Conservation (phyloP, 2,113 vertebrate genomes). For the Microcebus ravelobensis region DNA sequence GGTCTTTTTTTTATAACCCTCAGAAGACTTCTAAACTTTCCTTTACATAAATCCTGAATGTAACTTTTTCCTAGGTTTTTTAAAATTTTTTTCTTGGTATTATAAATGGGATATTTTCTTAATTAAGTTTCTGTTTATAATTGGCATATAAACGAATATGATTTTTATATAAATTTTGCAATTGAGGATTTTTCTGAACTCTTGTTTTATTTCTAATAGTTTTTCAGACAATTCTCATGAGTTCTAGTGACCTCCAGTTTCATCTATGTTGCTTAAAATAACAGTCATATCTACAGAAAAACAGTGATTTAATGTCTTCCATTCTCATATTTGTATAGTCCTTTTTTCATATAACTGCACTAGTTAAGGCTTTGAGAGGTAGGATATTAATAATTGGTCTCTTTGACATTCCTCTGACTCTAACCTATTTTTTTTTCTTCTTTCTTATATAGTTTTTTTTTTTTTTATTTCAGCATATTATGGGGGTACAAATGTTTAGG, state of each 20-base stretch:
- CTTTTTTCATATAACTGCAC: not conserved
- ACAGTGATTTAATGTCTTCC: slow-evolving; percentile 9
- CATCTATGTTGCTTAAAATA: too few species aligned
- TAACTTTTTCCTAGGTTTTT: slow-evolving; percentile 33
- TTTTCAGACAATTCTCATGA: slow-evolving; percentile 43
- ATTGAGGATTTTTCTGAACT: slow-evolving; percentile 54
- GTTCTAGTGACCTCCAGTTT: not conserved
- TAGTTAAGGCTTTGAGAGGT: not conserved
- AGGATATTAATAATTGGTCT: not conserved
- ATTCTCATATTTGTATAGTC: not conserved
- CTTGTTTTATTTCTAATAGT: slow-evolving; percentile 44
- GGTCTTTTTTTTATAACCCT: slow-evolving; percentile 56
- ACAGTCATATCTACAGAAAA: slow-evolving; percentile 54
- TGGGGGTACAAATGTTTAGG: too few species aligned
- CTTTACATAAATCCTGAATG: slow-evolving; percentile 50
- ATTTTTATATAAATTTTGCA: slow-evolving; percentile 67
- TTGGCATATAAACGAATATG: slow-evolving; percentile 60
- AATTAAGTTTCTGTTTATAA: slow-evolving; percentile 67
- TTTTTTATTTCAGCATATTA: too few species aligned
- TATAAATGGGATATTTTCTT: slow-evolving; percentile 53
- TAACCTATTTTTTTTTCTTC: not conserved
- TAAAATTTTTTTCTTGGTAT: slow-evolving; percentile 12
- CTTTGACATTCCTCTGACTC: not conserved
- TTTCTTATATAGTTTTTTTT: too few species aligned
- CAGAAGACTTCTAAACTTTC: slow-evolving; percentile 66